Conservation (phyloP, 23 tunicate species). For the Styela clava region DNA sequence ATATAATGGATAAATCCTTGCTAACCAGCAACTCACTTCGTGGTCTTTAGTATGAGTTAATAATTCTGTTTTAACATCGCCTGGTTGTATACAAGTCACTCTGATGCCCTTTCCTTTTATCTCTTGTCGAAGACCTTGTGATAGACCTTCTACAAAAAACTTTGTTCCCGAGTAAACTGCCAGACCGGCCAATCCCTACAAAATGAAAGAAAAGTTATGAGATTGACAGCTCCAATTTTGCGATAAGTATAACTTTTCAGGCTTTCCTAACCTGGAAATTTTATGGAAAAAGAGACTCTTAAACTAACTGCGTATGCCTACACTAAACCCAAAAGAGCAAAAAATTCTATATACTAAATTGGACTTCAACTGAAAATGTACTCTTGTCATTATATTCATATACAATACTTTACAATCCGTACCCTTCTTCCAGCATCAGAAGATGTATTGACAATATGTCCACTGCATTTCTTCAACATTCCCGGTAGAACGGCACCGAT, state of each 20-base stretch:
- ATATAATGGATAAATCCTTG: too few relatives aligned
- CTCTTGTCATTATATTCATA: too few relatives aligned
- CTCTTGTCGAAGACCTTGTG: conserved; percentile 83
- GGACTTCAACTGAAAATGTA: too few relatives aligned
- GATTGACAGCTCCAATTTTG: too few relatives aligned
- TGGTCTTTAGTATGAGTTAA: conserved; percentile 25
- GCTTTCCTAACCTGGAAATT: too few relatives aligned
- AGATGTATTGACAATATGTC: conserved; percentile 84
- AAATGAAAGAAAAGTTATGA: too few relatives aligned
- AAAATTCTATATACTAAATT: too few relatives aligned
- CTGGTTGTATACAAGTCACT: conserved; percentile 94
- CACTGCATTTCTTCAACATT: conserved; percentile 50
- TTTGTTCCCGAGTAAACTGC: conserved; percentile 95
- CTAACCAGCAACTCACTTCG: conserved; percentile 45
- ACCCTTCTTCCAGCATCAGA: conserved; percentile 92
- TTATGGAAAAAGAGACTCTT: too few relatives aligned
- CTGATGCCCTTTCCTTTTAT: conserved; percentile 70
- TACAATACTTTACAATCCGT: too few relatives aligned
- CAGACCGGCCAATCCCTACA: conserved; percentile 84
- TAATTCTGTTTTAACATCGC: conserved; percentile 85
- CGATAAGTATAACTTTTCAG: too few relatives aligned
- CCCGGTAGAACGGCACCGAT: conserved; percentile 78
- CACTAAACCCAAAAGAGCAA: too few relatives aligned
- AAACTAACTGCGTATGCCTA: too few relatives aligned
- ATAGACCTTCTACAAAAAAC: conserved; percentile 91